A percentile compares a stretch with the other conserved stretches of the same genome.
Conservation (phyloP, 2,888 invertebrate species). For the Agapostemon virescens region DNA sequence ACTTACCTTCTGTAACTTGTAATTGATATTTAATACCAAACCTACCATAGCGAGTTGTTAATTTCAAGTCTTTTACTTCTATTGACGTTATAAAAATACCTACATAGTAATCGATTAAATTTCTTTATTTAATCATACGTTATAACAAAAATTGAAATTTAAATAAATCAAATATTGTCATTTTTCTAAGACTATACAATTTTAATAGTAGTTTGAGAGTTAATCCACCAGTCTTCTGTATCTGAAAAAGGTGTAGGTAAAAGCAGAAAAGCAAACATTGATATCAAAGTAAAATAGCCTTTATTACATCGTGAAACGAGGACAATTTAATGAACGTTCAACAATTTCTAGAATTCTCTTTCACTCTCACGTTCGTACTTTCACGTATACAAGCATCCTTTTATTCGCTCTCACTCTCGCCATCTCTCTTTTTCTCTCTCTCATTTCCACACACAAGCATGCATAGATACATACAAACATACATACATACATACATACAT, state of each 20-base stretch:
- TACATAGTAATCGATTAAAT: too few species aligned
- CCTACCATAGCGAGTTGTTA: too few species aligned
- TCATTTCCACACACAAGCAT: too few species aligned
- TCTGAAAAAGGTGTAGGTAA: background rate
- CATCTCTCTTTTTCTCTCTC: slow-evolving; percentile 22
- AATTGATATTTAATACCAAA: too few species aligned
- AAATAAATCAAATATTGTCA: too few species aligned
- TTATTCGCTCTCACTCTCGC: background rate
- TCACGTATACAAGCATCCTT: slow-evolving; percentile 23
- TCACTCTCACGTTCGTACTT: slow-evolving; percentile 29
- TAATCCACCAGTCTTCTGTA: background rate
- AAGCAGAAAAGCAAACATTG: slow-evolving; percentile 35
- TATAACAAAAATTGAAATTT: too few species aligned
- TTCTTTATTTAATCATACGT: too few species aligned
- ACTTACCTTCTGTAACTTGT: too few species aligned
- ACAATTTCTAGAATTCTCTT: slow-evolving; percentile 67
- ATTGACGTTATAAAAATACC: too few species aligned
- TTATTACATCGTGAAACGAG: slow-evolving; percentile 71
- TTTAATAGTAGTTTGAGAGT: too few species aligned
- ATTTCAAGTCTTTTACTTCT: too few species aligned
- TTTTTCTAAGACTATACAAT: too few species aligned
- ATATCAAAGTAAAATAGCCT: slow-evolving; percentile 70
- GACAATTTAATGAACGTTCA: slow-evolving; percentile 70
- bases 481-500: background rate
- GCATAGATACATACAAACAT: background rate